Evolutionary conservation across 2,113 vertebrate species (phyloP).

Genomic region (Pholis gunnellus): DNA sequence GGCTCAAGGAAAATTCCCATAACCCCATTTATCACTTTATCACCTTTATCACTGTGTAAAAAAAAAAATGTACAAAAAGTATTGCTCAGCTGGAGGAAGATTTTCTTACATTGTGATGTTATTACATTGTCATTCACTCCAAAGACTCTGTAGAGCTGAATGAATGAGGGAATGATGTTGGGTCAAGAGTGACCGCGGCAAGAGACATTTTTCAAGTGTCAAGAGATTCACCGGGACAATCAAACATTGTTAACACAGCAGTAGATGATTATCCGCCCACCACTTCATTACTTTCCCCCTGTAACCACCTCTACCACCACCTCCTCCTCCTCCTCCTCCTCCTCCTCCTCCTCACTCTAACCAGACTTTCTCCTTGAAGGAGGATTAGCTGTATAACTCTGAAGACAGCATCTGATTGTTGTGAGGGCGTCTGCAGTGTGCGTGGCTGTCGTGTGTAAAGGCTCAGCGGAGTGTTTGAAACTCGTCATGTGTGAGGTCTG

Average conservation of each 20-base stretch:
- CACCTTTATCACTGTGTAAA: neutral
- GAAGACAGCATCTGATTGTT: slow-evolving; percentile 51
- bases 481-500: slow-evolving; percentile 53
- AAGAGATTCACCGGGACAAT: neutral
- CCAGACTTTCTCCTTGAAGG: slow-evolving; percentile 10
- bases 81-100: neutral
- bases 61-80: neutral
- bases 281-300: neutral
- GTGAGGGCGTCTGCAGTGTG: slow-evolving; percentile 39
- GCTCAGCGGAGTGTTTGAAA: slow-evolving; percentile 30
- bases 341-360: neutral
- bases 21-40: too few species aligned
- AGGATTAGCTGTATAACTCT: slow-evolving; percentile 46
- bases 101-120: neutral
- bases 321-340: slow-evolving; percentile 1
- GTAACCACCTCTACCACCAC: neutral
- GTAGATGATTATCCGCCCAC: neutral
- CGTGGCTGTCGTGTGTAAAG: slow-evolving; percentile 48
- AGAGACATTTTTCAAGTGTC: neutral
- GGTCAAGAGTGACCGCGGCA: neutral
- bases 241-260: neutral
- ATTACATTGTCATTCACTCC: neutral
- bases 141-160: neutral
- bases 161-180: neutral
- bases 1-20: neutral